phyloP scores from a whole-genome alignment of 2,797 vertebrate species.

The Avahi laniger region DNA sequence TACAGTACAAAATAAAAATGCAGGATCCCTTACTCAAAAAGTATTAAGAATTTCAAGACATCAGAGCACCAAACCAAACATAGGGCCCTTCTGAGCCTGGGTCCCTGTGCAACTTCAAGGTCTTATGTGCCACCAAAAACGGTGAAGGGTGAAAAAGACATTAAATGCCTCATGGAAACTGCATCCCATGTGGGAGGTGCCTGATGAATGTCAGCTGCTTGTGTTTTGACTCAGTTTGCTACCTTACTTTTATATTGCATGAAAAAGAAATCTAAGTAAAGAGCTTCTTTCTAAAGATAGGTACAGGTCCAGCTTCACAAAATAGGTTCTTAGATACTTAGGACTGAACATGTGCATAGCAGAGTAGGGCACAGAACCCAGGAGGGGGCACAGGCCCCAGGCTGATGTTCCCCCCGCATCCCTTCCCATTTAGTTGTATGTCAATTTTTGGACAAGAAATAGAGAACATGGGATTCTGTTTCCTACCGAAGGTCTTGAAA shows the following conservation, averaged over 20 bases:
- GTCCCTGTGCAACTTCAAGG: background rate
- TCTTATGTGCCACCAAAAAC: accelerated
- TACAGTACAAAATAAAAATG: background rate
- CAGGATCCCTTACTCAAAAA: background rate
- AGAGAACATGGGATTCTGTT: background rate
- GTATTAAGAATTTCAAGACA: background rate
- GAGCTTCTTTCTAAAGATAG: background rate
- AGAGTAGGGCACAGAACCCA: background rate
- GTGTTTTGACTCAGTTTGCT: background rate
- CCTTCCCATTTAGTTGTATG: background rate
- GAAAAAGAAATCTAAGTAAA: background rate
- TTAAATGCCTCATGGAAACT: background rate
- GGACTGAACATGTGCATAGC: background rate
- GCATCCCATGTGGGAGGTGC: background rate
- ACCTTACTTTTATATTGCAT: background rate
- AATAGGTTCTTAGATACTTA: background rate
- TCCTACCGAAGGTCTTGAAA: conserved; percentile 58
- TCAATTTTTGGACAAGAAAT: conserved; percentile 55
- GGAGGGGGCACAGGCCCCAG: background rate
- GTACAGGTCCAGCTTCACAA: background rate
- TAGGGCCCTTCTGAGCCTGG: background rate
- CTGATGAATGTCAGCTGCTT: background rate
- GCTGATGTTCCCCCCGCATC: background rate
- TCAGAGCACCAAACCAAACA: background rate
- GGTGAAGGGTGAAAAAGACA: background rate